Conservation (phyloP, 2,888 invertebrate genomes). For the Kryphioiulus occultus region DNA sequence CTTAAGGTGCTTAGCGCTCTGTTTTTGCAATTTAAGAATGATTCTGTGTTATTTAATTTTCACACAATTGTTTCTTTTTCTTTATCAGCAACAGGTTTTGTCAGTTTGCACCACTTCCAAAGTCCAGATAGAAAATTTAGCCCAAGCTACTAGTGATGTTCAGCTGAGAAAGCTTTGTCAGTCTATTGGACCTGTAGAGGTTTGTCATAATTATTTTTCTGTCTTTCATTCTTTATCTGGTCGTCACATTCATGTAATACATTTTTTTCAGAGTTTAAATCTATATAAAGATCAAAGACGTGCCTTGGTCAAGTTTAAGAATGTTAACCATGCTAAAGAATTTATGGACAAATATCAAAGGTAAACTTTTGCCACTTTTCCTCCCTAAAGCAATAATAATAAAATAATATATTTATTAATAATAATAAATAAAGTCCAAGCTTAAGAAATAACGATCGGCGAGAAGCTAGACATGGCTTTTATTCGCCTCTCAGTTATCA, state of each 20-base stretch:
- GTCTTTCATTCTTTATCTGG: not conserved
- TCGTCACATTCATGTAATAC: not conserved
- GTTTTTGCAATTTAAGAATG: too few species aligned
- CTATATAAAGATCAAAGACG: constrained; percentile 29
- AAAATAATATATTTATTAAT: too few species aligned
- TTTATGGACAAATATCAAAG: constrained; percentile 46
- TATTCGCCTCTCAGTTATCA: too few species aligned
- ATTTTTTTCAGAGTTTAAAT: constrained; percentile 41
- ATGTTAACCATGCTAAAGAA: not conserved
- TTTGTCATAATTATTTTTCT: not conserved
- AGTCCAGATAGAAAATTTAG: constrained; percentile 46
- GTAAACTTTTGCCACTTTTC: not conserved
- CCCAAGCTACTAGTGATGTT: constrained; percentile 20
- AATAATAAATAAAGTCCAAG: too few species aligned
- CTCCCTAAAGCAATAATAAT: too few species aligned
- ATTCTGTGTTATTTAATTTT: not conserved
- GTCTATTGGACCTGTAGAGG: constrained; percentile 46
- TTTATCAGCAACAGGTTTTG: not conserved
- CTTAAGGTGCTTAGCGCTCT: too few species aligned
- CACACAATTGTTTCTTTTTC: not conserved
- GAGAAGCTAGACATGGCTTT: too few species aligned
- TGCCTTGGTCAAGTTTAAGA: constrained; percentile 32
- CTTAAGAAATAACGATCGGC: too few species aligned
- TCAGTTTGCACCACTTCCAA: not conserved
- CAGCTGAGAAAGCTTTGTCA: constrained; percentile 44